Percentiles rank a stretch among this genome's conserved stretches.
These are phyloP conservation scores for Chaetorhynchus papuensis DNA, from an alignment of 2,113 vertebrate species.

Conservation along the genomic window DNA sequence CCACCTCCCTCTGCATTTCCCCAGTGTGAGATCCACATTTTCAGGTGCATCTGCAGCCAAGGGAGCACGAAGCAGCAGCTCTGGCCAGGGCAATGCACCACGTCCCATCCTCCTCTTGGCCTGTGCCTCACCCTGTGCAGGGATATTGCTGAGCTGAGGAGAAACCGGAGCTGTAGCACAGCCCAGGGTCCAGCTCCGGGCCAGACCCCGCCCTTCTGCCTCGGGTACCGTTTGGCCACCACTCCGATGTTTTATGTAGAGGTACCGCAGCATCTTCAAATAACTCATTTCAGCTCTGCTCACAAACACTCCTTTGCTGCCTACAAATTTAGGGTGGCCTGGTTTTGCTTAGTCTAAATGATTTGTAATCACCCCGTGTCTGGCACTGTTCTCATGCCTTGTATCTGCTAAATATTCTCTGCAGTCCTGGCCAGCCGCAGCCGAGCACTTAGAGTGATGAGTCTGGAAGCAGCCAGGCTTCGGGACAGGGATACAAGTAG, in stretches of 20 bases:
- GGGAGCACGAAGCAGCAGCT: neutral
- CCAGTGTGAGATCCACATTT: neutral
- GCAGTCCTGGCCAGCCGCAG: neutral
- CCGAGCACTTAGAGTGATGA: neutral
- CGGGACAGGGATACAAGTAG: neutral
- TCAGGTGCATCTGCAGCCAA: accelerated
- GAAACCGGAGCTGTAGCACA: neutral
- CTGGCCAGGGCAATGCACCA: neutral
- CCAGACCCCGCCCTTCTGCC: neutral
- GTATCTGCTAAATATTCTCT: neutral
- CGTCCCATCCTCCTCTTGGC: neutral
- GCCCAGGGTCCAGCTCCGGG: neutral
- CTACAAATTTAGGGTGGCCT: neutral
- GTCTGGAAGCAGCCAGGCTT: neutral
- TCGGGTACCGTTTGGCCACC: neutral
- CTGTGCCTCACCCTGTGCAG: neutral
- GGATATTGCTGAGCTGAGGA: neutral
- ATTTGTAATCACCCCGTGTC: neutral
- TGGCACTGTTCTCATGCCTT: neutral
- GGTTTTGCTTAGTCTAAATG: neutral
- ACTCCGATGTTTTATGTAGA: neutral
- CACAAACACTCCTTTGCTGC: neutral
- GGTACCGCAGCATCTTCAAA: neutral
- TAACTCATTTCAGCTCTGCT: neutral
- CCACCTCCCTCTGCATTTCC: neutral